Conservation (phyloP, 2,113 vertebrate genomes). For the Hippocampus guttulatus region DNA sequence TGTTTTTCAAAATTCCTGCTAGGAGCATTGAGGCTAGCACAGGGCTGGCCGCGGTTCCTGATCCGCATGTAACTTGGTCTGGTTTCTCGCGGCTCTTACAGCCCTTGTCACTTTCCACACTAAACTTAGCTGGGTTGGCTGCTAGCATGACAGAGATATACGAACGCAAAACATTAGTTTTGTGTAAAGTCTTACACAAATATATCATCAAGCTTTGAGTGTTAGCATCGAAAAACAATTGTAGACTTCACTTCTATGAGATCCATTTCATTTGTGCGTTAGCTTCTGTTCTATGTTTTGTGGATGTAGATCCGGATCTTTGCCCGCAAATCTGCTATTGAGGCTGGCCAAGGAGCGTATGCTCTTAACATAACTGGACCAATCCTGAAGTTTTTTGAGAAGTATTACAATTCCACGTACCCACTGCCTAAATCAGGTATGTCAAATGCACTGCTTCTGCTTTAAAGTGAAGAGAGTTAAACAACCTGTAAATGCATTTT, state of each 20-base stretch:
- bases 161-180: too few species aligned
- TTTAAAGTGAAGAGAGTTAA: neutral
- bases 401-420: slow-evolving; percentile 72
- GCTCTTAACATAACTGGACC: slow-evolving; percentile 73
- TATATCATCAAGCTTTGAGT: neutral
- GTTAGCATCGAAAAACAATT: neutral
- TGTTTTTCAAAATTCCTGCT: neutral
- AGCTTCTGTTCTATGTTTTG: slow-evolving; percentile 13
- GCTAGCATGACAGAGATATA: too few species aligned
- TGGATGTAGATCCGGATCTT: slow-evolving; percentile 83
- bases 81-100: too few species aligned
- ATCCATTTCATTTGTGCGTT: neutral
- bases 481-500: neutral
- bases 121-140: too few species aligned
- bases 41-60: too few species aligned
- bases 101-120: too few species aligned
- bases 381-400: slow-evolving; percentile 81
- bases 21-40: neutral
- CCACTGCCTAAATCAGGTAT: slow-evolving; percentile 86
- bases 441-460: slow-evolving; percentile 16
- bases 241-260: neutral
- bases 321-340: slow-evolving; percentile 78
- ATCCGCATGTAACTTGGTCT: too few species aligned
- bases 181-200: neutral
- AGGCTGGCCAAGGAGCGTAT: slow-evolving; percentile 63